Percentiles rank a stretch among this genome's conserved stretches.
phyloP scores from a whole-genome alignment of 2,888 invertebrate species.

The Caradrina clavipalpis region DNA sequence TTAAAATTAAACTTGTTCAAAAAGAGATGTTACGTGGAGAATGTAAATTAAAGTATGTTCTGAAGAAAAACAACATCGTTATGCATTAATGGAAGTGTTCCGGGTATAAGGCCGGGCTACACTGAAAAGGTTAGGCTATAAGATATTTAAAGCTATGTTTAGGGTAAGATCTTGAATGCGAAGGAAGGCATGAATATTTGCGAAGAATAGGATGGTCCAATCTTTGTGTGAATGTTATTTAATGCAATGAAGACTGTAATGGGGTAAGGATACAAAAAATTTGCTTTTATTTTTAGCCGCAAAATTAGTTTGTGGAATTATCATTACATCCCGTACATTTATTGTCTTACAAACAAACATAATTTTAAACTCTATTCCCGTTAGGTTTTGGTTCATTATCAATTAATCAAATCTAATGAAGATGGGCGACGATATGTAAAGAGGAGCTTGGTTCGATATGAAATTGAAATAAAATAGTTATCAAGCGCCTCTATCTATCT shows the following conservation, averaged over 20 bases:
- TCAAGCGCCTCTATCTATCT: no score
- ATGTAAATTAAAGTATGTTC: constrained; percentile 70
- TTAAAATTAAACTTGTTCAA: constrained; percentile 64
- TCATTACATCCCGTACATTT: no score
- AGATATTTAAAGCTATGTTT: constrained; percentile 42
- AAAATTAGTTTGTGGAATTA: neutral
- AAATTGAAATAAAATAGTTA: no score
- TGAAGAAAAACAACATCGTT: constrained; percentile 74
- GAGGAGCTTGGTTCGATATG: no score
- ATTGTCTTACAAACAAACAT: no score
- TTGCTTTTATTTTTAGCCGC: neutral
- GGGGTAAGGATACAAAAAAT: neutral
- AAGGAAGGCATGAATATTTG: constrained; percentile 31
- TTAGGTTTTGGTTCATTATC: no score
- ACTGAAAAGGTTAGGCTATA: constrained; percentile 36
- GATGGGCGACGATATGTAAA: no score
- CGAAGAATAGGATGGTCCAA: neutral
- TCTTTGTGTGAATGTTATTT: constrained; percentile 3
- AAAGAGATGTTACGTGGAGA: constrained; percentile 61
- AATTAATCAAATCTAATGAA: no score
- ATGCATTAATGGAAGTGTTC: constrained; percentile 70
- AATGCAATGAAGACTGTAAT: neutral
- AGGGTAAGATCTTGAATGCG: constrained; percentile 16
- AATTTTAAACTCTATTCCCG: no score
- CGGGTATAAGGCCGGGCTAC: constrained; percentile 27